A percentile compares a stretch with the other conserved stretches of the same genome.
phyloP scores from a whole-genome alignment of 2,797 vertebrate species.

The Diceros bicornis region DNA sequence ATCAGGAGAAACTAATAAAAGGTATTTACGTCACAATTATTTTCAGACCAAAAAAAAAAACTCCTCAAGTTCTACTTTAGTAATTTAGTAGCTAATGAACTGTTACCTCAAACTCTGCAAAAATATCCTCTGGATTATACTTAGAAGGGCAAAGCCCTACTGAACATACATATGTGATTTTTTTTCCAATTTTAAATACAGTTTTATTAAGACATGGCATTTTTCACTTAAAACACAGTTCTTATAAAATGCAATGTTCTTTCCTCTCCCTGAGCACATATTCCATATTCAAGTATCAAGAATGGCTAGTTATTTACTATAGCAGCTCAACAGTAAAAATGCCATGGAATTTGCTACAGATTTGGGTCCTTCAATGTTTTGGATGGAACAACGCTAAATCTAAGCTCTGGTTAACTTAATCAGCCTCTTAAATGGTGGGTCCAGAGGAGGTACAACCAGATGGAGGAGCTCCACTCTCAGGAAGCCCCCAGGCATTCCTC shows the following conservation, averaged over 20 bases:
- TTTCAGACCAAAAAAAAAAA: background rate
- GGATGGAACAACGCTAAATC: background rate
- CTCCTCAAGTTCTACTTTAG: background rate
- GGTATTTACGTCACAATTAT: background rate
- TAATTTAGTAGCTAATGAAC: background rate
- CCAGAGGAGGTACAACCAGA: background rate
- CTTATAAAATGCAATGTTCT: background rate
- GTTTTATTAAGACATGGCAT: background rate
- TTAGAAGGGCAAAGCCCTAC: background rate
- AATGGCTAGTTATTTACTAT: background rate
- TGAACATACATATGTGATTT: background rate
- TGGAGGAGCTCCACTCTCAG: background rate
- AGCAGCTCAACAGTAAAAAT: background rate
- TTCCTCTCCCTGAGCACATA: background rate
- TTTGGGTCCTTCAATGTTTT: background rate
- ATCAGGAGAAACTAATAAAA: background rate
- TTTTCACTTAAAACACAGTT: background rate
- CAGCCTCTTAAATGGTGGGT: background rate
- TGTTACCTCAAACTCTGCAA: background rate
- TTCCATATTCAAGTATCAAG: background rate
- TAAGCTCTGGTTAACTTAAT: background rate
- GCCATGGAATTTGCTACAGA: background rate
- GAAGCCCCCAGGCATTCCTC: background rate
- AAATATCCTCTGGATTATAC: background rate
- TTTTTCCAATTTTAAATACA: background rate